Evolutionary conservation across 2,797 vertebrate genomes (phyloP), one percentile per base, ranked within the genome.

Genomic region (Enoplosus armatus): DNA sequence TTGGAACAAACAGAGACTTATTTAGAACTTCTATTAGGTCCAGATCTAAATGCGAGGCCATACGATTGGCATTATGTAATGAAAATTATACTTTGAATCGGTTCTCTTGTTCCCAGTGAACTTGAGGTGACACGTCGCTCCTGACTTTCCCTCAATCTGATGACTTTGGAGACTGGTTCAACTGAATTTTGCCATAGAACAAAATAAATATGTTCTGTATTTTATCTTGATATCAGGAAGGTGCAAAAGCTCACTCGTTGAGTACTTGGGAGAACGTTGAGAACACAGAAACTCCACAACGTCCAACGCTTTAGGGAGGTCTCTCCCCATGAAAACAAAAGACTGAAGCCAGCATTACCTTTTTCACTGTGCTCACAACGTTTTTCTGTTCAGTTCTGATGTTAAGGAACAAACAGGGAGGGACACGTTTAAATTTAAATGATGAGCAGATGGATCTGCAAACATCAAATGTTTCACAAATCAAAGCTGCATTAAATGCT

Each of bases 21-120:
- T 47, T 83, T 69, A 64, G 53, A 87, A 65, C 50, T 70, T 79
- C n/a, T 75, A 88, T 83, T 75, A 45, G 56, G 45, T 75, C 59
- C 72, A 80, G 79, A 78, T 80, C 50, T 79, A 56, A 77, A 72
- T 48, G 48, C 41, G 6, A 29, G 24, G 41, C 24, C 65, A 71
- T 72, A 58, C 10, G 47, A 72, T 16, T 77, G 56, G 50, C 72
- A 67, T 81, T 63, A 83, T 77, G 53, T 47, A 66, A 79, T 67
- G 67, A 77, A 75, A 72, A 82, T 20, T 20, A 73, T 61, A 43
- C 50, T 62, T 64, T 56, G 35, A 79, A 73, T 69, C 50, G 39
- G 35, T 70, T 72, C 26, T 77, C 53, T 70, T 10, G 1, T 72
- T 65, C 29, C 59, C 64, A 72, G 10, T 82, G 47, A 70, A 80